Evolutionary conservation across 2,888 invertebrate genomes (phyloP).

Genomic region (Melinaea menophilus): DNA sequence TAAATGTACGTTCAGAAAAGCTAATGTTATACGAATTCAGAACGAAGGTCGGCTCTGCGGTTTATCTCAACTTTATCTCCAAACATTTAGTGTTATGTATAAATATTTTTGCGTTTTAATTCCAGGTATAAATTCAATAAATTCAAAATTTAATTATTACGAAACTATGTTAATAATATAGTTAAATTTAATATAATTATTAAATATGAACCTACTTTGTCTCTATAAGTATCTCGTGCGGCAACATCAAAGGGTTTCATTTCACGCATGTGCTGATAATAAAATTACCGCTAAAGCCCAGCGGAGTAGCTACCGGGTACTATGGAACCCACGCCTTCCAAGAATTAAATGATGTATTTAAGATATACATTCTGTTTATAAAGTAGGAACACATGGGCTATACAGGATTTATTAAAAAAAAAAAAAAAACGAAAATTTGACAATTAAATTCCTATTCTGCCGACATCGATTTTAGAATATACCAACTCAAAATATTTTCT

Average conservation of each 20-base stretch:
- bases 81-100: neutral
- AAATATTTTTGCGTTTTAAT: neutral
- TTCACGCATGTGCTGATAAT: constrained; percentile 61
- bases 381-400: too few relatives aligned
- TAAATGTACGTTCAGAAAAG: constrained; percentile 3
- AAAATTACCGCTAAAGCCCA: constrained; percentile 40
- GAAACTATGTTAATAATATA: too few relatives aligned
- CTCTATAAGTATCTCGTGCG: constrained; percentile 15
- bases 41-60: constrained; percentile 1
- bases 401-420: too few relatives aligned
- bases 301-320: constrained; percentile 32
- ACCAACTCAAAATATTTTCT: too few relatives aligned
- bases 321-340: neutral
- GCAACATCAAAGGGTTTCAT: constrained; percentile 33
- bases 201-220: neutral
- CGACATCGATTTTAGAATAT: too few relatives aligned
- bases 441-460: too few relatives aligned
- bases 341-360: too few relatives aligned
- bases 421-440: too few relatives aligned
- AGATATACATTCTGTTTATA: too few relatives aligned
- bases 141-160: too few relatives aligned
- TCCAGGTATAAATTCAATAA: too few relatives aligned
- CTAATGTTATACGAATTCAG: constrained; percentile 1
- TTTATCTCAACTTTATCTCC: constrained; percentile 5
- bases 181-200: too few relatives aligned